A percentile compares a stretch with the other conserved stretches of the same genome.
phyloP scores from a whole-genome alignment of 2,797 vertebrate species.

The Nyctibius grandis region DNA sequence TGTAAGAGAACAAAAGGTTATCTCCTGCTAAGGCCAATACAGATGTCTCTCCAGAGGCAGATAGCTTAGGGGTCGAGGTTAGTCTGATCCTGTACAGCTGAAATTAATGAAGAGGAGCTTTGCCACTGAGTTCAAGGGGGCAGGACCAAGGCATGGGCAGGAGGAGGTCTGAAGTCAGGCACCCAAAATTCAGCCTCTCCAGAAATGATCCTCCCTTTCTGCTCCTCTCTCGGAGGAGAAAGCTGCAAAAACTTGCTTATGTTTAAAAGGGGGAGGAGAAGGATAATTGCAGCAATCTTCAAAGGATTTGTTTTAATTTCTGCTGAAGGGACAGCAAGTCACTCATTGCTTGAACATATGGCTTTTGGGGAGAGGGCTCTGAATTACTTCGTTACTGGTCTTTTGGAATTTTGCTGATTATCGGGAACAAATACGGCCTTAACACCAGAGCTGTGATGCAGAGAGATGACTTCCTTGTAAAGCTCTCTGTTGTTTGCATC shows the following conservation, averaged over 20 bases:
- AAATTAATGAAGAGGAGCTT: neutral
- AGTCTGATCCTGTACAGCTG: neutral
- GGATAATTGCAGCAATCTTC: neutral
- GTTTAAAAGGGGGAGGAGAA: neutral
- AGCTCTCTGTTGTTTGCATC: neutral
- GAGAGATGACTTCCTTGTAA: constrained; percentile 40
- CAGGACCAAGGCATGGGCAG: neutral
- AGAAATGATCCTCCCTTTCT: neutral
- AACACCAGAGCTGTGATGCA: constrained; percentile 35
- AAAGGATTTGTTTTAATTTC: constrained; percentile 51
- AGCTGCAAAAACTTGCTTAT: neutral
- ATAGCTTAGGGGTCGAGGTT: neutral
- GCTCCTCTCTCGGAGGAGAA: neutral
- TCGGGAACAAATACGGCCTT: neutral
- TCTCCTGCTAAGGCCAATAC: neutral
- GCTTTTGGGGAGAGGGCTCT: neutral
- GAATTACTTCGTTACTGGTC: neutral
- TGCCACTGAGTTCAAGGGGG: neutral
- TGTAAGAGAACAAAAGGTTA: neutral
- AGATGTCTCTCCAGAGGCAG: neutral
- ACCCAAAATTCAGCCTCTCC: neutral
- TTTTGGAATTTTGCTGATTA: constrained; percentile 5
- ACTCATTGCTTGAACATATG: constrained; percentile 25
- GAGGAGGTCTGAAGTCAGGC: neutral
- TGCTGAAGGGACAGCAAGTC: constrained; percentile 13